Percentiles rank a stretch among this genome's conserved stretches.
phyloP scores from a whole-genome alignment of 2,797 vertebrate species.

The Cirrhinus molitorella region DNA sequence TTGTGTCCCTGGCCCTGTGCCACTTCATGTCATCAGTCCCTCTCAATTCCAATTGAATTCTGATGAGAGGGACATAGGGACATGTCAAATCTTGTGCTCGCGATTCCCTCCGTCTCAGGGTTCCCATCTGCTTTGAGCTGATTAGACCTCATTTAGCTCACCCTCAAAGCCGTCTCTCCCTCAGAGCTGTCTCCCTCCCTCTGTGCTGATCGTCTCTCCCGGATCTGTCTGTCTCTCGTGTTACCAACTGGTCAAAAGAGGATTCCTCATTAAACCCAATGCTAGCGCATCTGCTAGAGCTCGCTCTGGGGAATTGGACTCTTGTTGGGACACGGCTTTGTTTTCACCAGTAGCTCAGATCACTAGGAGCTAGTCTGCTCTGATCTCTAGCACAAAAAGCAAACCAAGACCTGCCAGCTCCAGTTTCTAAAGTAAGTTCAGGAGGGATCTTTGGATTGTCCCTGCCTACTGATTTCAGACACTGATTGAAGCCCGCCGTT shows the following conservation, averaged over 20 bases:
- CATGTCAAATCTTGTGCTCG: slow-evolving; percentile 45
- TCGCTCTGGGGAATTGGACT: slow-evolving; percentile 34
- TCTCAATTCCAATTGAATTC: slow-evolving; percentile 76
- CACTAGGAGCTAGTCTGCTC: slow-evolving; percentile 38
- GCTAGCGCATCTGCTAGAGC: slow-evolving; percentile 36
- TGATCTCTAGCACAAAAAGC: slow-evolving; percentile 41
- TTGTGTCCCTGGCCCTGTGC: slow-evolving; percentile 58
- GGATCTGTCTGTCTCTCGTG: slow-evolving; percentile 29
- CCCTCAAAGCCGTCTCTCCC: slow-evolving; percentile 18
- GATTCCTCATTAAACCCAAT: slow-evolving; percentile 56
- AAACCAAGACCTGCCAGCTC: slow-evolving; percentile 18
- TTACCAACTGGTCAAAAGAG: slow-evolving; percentile 53
- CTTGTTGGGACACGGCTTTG: slow-evolving; percentile 47
- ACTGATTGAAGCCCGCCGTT: slow-evolving; percentile 33
- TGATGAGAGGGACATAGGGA: slow-evolving; percentile 69
- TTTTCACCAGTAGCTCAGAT: slow-evolving; percentile 49
- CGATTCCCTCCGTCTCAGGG: slow-evolving; percentile 25
- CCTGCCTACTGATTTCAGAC: slow-evolving; percentile 46
- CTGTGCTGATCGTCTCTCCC: slow-evolving; percentile 8
- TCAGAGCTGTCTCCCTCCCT: slow-evolving; percentile 25
- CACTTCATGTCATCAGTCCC: slow-evolving; percentile 77
- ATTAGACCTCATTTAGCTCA: slow-evolving; percentile 58
- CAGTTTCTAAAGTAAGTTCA: slow-evolving; percentile 35
- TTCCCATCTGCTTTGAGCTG: slow-evolving; percentile 61
- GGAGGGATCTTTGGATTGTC: slow-evolving; percentile 37